Conservation (phyloP, 92 coral and sea anemone genomes). For the Palythoa caribaeorum region DNA sequence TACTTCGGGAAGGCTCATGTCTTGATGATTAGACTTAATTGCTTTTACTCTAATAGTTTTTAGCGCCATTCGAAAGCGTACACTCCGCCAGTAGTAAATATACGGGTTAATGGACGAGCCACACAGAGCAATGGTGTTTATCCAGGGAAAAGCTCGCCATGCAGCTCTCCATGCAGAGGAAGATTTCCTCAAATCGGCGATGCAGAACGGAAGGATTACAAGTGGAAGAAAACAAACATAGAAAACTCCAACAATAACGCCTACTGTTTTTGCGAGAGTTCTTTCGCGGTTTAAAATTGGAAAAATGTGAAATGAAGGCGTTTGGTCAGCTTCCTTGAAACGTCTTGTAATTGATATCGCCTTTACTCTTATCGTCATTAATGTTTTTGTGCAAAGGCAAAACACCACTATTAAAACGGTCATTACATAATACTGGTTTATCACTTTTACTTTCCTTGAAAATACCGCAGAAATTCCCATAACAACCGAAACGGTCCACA, state of each 20-base stretch:
- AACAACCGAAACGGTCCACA: slow-evolving; percentile 73
- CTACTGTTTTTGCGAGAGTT: slow-evolving; percentile 69
- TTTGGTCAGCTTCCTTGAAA: slow-evolving; percentile 1
- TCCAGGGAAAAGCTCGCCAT: slow-evolving; percentile 79
- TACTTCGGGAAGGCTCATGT: background rate
- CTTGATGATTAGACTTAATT: background rate
- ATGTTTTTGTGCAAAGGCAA: slow-evolving; percentile 64
- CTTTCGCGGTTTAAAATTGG: slow-evolving; percentile 72
- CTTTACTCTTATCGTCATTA: slow-evolving; percentile 68
- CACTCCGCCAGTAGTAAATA: slow-evolving; percentile 86
- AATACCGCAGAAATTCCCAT: slow-evolving; percentile 72
- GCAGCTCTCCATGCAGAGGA: slow-evolving; percentile 45
- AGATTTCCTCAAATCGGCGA: slow-evolving; percentile 28
- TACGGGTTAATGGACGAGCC: slow-evolving; percentile 81
- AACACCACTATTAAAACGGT: slow-evolving; percentile 59
- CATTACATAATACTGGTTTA: slow-evolving; percentile 78
- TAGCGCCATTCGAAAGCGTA: slow-evolving; percentile 71
- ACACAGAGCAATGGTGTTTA: slow-evolving; percentile 79
- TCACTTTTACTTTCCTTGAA: slow-evolving; percentile 65
- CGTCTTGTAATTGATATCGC: slow-evolving; percentile 47
- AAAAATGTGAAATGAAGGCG: slow-evolving; percentile 29
- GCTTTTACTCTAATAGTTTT: slow-evolving; percentile 21
- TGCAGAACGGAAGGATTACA: slow-evolving; percentile 71
- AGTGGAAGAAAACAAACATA: slow-evolving; percentile 77
- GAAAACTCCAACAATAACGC: slow-evolving; percentile 79